A percentile compares a stretch with the other conserved stretches of the same genome.
These are phyloP conservation scores for Silurus lanzhouensis DNA, from an alignment of 2,797 vertebrate genomes.

Conservation along the genomic window DNA sequence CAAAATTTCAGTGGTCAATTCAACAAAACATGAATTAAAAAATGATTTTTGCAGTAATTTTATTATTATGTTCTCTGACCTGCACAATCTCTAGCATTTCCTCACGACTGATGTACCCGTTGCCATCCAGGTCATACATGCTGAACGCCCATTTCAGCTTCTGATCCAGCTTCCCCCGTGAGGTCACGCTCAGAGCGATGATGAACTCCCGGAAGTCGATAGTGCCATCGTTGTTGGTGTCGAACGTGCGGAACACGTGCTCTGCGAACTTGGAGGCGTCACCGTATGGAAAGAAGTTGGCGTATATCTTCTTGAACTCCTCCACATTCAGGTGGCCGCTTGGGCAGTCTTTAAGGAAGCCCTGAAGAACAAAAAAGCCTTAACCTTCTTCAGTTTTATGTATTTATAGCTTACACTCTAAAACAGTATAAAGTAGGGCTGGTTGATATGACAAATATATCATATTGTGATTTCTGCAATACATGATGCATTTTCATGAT, in stretches of 20 bases:
- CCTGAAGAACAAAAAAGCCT: slow-evolving; percentile 60
- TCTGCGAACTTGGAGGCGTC: slow-evolving; percentile 84
- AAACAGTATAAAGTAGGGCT: too few species aligned
- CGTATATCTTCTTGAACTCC: slow-evolving; percentile 85
- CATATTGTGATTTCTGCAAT: too few species aligned
- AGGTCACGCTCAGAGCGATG: slow-evolving; percentile 82
- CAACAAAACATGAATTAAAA: too few species aligned
- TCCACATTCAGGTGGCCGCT: slow-evolving; percentile 83
- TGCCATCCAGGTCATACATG: slow-evolving; percentile 85
- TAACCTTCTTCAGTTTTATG: background rate
- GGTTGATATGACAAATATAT: too few species aligned
- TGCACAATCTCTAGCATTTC: slow-evolving; percentile 86
- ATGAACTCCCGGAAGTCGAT: slow-evolving; percentile 87
- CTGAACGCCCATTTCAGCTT: slow-evolving; percentile 86
- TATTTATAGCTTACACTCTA: background rate
- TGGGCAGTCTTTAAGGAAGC: slow-evolving; percentile 83
- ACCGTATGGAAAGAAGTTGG: slow-evolving; percentile 84
- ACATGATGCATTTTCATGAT: too few species aligned
- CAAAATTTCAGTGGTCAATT: background rate
- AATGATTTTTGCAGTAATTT: background rate
- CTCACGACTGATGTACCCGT: slow-evolving; percentile 82
- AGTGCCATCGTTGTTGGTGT: slow-evolving; percentile 81
- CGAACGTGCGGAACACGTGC: slow-evolving; percentile 83
- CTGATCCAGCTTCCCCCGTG: slow-evolving; percentile 82
- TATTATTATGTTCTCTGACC: slow-evolving; percentile 64